Evolutionary conservation across 2,888 invertebrate species (phyloP).

Genomic region (Callinectes sapidus): DNA sequence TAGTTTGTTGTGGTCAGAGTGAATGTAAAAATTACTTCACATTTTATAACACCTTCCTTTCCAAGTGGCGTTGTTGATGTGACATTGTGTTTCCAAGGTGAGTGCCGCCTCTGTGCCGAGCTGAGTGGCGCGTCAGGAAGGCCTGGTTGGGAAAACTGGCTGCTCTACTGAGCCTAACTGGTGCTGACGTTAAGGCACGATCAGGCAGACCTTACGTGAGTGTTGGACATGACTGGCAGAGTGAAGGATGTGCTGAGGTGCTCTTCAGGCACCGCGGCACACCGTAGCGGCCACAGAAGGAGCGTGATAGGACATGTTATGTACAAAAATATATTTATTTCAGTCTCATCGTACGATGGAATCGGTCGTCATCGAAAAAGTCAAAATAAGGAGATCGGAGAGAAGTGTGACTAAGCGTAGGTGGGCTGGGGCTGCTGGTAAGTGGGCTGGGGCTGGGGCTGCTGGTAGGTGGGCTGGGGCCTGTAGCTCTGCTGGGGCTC

Average conservation of each 20-base stretch:
- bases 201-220: neutral
- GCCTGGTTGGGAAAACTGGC: neutral
- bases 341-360: neutral
- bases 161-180: neutral
- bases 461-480: neutral
- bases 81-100: neutral
- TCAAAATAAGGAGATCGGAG: neutral
- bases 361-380: neutral
- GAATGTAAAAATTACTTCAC: neutral
- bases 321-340: slow-evolving; percentile 8
- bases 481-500: slow-evolving; percentile 50
- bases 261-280: neutral
- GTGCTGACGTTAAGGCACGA: neutral
- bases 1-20: neutral
- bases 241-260: neutral
- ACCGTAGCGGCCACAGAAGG: neutral
- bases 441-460: neutral
- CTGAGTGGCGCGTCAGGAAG: neutral
- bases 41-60: neutral
- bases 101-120: neutral
- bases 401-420: slow-evolving; percentile 8
- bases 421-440: slow-evolving; percentile 9
- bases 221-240: neutral
- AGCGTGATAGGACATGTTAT: neutral
- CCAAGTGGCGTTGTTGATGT: neutral